Evolutionary conservation across 1,140 invertebrate species (phyloP), one percentile per base, ranked within the genome.

Genomic region (Chironomus tepperi): DNA sequence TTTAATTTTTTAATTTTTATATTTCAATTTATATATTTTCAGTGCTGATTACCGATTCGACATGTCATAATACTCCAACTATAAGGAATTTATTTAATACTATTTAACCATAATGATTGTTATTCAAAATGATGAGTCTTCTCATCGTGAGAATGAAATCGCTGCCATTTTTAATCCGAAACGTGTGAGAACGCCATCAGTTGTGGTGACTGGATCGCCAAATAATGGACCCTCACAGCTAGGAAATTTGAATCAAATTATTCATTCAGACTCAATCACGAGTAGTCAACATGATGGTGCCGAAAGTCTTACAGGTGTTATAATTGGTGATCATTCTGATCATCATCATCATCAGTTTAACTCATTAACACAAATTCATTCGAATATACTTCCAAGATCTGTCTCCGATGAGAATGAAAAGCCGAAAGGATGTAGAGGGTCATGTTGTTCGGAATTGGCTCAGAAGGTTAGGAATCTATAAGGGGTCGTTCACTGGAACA

Each of bases 101-200:
- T n/a, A 5, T 57, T 57, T 15, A 12, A 12, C n/a, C 16, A 70
- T 18, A 70, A 70, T 70, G 65, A 70, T 70, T 70, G 65, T 70
- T 5, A 70, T 70, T 70, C 16, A 19, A 19, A 21, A 70, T 21
- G 65, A 70, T 8, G 19, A 70, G 8, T 10, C 65, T 9, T 19
- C 16, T 57, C 79, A 24, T 78, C 10, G 86, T 77, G 88, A 89
- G 84, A 87, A 87, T 76, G 89, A 90, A 80, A 87, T 91, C 80
- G 87, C 89, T 74, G 90, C 89, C 76, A 91, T 91, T 78, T 91
- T 91, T 79, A 90, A 91, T 83, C 89, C 90, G 42, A 88, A 89
- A 79, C 84, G 89, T 75, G 88, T 88, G 74, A 85, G 89, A 74
- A 85, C 89, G 21, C 89, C 90, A 67, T 89, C 89, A 64, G 90